A percentile compares a stretch with the other conserved stretches of the same genome.
phyloP scores from a whole-genome alignment of 1,140 invertebrate species.

The Condylostylus longicornis region DNA sequence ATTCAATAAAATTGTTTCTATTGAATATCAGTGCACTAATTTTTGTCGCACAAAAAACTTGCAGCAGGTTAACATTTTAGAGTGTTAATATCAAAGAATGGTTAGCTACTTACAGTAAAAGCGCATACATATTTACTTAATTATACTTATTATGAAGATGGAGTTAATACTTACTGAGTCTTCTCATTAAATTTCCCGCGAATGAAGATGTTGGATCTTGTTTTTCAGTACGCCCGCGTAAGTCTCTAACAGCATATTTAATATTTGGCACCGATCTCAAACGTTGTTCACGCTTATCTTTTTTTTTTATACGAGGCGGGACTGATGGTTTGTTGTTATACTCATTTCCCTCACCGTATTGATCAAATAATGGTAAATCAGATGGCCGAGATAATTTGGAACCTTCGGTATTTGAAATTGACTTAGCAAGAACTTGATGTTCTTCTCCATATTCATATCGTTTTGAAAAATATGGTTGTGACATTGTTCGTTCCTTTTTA shows the following conservation, averaged over 20 bases:
- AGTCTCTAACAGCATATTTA: conserved; percentile 37
- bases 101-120: no score
- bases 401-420: conserved; percentile 13
- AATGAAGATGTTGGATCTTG: conserved; percentile 36
- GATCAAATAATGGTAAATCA: conserved; percentile 46
- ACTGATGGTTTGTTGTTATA: conserved; percentile 35
- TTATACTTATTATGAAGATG: conserved; percentile 3
- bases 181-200: conserved; percentile 57
- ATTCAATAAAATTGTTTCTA: no score
- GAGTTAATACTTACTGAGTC: conserved; percentile 67
- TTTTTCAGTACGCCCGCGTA: conserved; percentile 16
- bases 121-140: conserved; percentile 4
- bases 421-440: conserved; percentile 7
- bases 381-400: conserved; percentile 36
- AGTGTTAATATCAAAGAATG: no score
- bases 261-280: conserved; percentile 63
- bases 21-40: no score
- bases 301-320: conserved; percentile 44
- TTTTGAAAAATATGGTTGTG: conserved; percentile 14
- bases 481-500: conserved; percentile 8
- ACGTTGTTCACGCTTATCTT: conserved; percentile 47
- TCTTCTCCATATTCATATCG: conserved; percentile 30
- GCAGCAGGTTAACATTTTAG: no score
- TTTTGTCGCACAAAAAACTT: neutral
- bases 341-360: conserved; percentile 25